phyloP scores from a whole-genome alignment of 2,797 vertebrate genomes.

The Lutjanus campechanus region DNA sequence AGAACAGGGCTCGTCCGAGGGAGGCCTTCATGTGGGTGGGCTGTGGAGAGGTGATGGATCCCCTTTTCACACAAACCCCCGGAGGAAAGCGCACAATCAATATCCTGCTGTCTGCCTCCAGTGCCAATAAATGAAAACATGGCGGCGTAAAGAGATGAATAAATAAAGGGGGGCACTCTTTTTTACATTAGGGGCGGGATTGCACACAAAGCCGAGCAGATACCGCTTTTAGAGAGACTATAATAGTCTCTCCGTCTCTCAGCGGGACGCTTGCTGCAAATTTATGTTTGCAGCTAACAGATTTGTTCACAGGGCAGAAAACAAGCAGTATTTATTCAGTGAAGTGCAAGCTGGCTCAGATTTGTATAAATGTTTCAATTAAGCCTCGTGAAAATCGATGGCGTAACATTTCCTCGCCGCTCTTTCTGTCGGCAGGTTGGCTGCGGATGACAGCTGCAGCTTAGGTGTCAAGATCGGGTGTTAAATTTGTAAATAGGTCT shows the following conservation, averaged over 20 bases:
- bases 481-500: slow-evolving; percentile 72
- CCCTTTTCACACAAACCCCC: slow-evolving; percentile 52
- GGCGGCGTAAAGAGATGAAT: slow-evolving; percentile 70
- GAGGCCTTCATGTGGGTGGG: slow-evolving; percentile 64
- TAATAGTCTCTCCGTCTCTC: slow-evolving; percentile 60
- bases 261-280: slow-evolving; percentile 56
- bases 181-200: slow-evolving; percentile 57
- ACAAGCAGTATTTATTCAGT: slow-evolving; percentile 62
- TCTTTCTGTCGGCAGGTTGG: slow-evolving; percentile 36
- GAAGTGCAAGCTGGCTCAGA: slow-evolving; percentile 46
- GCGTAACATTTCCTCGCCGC: slow-evolving; percentile 37
- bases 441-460: slow-evolving; percentile 55
- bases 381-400: slow-evolving; percentile 57
- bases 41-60: slow-evolving; percentile 65
- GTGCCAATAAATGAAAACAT: slow-evolving; percentile 73
- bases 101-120: slow-evolving; percentile 70
- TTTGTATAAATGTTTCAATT: slow-evolving; percentile 73
- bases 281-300: slow-evolving; percentile 64
- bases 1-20: slow-evolving; percentile 35
- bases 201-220: slow-evolving; percentile 57
- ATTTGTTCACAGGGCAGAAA: slow-evolving; percentile 62
- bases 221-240: slow-evolving; percentile 58
- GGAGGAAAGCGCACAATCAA: slow-evolving; percentile 75
- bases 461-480: slow-evolving; percentile 58
- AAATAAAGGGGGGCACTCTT: slow-evolving; percentile 62